Percentiles rank a stretch among this genome's conserved stretches.
Conservation (phyloP, 2,113 vertebrate genomes). For the Myocastor coypus region DNA sequence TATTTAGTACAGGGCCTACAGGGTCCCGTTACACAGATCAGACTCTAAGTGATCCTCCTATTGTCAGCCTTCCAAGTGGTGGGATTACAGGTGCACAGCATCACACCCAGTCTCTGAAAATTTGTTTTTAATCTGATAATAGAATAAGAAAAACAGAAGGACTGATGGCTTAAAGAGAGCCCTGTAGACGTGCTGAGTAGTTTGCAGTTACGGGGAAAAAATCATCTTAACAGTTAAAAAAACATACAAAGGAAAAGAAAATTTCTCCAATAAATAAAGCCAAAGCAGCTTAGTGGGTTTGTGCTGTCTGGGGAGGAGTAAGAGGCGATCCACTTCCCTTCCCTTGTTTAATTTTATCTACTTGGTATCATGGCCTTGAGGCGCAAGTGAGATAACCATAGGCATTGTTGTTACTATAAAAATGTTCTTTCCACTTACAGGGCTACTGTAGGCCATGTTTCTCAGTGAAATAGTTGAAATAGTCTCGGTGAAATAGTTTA, state of each 20-base stretch:
- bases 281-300: not conserved
- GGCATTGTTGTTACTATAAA: not conserved
- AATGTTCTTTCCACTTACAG: not conserved
- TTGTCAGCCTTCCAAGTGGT: too few species aligned
- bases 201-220: not conserved
- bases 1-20: too few species aligned
- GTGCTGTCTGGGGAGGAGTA: not conserved
- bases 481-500: not conserved
- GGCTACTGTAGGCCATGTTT: not conserved
- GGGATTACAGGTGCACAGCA: too few species aligned
- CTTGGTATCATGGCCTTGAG: not conserved
- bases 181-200: not conserved
- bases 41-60: too few species aligned
- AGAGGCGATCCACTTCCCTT: not conserved
- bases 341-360: not conserved
- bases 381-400: not conserved
- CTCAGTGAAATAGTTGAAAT: not conserved
- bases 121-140: not conserved
- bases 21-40: too few species aligned
- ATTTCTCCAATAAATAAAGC: not conserved
- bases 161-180: not conserved
- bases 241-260: not conserved
- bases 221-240: not conserved
- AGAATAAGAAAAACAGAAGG: not conserved
- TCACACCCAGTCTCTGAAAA: not conserved